A percentile compares a stretch with the other conserved stretches of the same genome.
Conservation (phyloP, 2,113 vertebrate species). For the Naja naja region DNA sequence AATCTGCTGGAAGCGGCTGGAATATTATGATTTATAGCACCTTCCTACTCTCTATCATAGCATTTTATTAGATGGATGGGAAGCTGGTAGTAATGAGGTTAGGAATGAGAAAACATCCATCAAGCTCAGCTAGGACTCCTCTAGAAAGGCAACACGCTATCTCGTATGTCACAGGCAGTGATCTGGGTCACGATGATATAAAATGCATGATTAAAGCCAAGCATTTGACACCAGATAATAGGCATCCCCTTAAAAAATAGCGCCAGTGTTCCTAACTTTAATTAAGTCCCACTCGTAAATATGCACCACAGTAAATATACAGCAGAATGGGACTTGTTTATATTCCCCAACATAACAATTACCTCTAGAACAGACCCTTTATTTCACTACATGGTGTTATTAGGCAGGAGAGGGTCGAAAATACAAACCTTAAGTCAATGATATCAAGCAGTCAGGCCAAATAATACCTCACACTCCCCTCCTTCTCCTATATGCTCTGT, state of each 20-base stretch:
- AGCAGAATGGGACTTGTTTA: constrained; percentile 72
- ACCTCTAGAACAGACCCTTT: constrained; percentile 70
- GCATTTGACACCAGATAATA: constrained; percentile 80
- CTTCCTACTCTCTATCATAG: constrained; percentile 80
- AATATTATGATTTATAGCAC: constrained; percentile 84
- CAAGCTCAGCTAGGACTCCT: constrained; percentile 77
- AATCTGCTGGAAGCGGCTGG: constrained; percentile 76
- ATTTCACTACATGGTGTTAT: constrained; percentile 72
- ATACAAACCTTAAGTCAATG: constrained; percentile 63
- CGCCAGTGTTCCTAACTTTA: constrained; percentile 72
- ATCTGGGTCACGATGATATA: constrained; percentile 81
- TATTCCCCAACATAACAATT: constrained; percentile 77
- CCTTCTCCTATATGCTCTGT: constrained; percentile 26
- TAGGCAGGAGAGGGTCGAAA: constrained; percentile 65
- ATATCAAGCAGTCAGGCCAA: constrained; percentile 48
- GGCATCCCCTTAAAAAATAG: constrained; percentile 78
- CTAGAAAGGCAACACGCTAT: constrained; percentile 78
- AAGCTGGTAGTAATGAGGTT: constrained; percentile 86
- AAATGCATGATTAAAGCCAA: constrained; percentile 81
- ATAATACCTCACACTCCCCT: constrained; percentile 18
- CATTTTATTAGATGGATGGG: constrained; percentile 89
- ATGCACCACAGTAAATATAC: constrained; percentile 74
- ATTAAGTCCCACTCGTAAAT: constrained; percentile 80
- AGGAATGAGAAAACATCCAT: constrained; percentile 86
- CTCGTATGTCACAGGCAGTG: constrained; percentile 77